Base-by-base conservation (phyloP, 1,140 invertebrate genomes). In the Drosophila gunungcola region DNA sequence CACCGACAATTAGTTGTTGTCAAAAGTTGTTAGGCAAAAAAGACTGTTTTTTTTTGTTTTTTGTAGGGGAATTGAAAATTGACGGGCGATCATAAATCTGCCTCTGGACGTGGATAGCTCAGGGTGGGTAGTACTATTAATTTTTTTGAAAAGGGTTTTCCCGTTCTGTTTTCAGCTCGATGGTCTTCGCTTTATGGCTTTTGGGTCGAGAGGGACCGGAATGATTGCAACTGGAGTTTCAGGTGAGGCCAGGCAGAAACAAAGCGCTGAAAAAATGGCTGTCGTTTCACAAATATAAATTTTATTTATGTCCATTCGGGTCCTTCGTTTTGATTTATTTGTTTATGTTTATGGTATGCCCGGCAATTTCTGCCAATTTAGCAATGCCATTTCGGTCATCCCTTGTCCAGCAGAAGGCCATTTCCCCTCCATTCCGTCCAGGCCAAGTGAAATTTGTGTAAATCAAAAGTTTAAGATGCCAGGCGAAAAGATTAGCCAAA, bases 141-240 rank as follows among this genome's bases (percentile, higher is more conserved):
- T 70, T 89, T 63, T 85, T 79, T 89, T 88, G 83, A 89, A 88
- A 89, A 89, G 84, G 83, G 79, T 88, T 86, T 45, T 63, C 49
- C 21, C 46, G 48, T 46, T 63, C 53, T 56, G 53, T 69, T 25
- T 62, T 32, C 42, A 25, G 65, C 48, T 61, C 49, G 10, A 45
- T 48, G 54, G 53, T 41, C 41, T 57, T 57, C 61, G 42, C 32
- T 52, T 56, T 60, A 54, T 36, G 46, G 36, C 16, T 65, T 51
- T 6, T 11, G 41, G 62, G 41, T 38, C 32, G 42, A 36, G 32
- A 45, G 16, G 39, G 58, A 32, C 63, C 60, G 10, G 7, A 53
- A 53, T 16, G 27, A 43, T 48, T 58, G 56, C 56, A 58, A 48
- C 32, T 21, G 13, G 36, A 48, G 42, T 45, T 46, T 62, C 55